phyloP scores from a whole-genome alignment of 1,140 invertebrate genomes.

The Lethrus apterus region DNA sequence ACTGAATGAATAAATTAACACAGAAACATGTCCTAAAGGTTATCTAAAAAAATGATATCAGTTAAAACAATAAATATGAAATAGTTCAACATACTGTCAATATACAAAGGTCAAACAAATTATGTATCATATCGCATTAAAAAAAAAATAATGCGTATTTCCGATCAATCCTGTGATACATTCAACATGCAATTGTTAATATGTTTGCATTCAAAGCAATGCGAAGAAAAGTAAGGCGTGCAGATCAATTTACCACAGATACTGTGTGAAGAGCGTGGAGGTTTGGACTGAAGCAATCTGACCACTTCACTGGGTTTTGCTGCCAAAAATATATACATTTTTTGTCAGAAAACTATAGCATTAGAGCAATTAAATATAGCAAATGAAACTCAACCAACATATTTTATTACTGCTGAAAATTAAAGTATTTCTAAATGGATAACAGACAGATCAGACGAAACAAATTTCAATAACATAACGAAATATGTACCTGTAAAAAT shows the following conservation, averaged over 20 bases:
- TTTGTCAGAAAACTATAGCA: background rate
- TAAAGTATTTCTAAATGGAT: background rate
- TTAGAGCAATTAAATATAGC: background rate
- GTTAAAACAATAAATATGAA: background rate
- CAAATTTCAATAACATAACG: background rate
- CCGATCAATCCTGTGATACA: no score
- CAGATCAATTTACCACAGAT: constrained; percentile 40
- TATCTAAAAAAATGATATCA: no score
- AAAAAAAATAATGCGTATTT: no score
- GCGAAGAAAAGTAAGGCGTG: constrained; percentile 26
- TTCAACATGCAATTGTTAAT: no score
- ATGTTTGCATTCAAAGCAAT: constrained; percentile 16
- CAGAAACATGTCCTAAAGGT: no score
- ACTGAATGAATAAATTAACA: no score
- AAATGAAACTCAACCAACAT: background rate
- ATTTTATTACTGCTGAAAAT: no score
- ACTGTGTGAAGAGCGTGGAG: constrained; percentile 36
- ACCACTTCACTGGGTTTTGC: constrained; percentile 38
- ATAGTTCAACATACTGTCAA: no score
- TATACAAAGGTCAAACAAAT: no score
- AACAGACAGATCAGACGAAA: background rate
- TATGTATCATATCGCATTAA: no score
- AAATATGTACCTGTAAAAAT: constrained; percentile 71
- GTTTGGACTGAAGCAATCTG: constrained; percentile 37
- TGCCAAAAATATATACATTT: constrained; percentile 29